Conservation (phyloP, 2,797 vertebrate genomes). For the Pangasius larnaudii region DNA sequence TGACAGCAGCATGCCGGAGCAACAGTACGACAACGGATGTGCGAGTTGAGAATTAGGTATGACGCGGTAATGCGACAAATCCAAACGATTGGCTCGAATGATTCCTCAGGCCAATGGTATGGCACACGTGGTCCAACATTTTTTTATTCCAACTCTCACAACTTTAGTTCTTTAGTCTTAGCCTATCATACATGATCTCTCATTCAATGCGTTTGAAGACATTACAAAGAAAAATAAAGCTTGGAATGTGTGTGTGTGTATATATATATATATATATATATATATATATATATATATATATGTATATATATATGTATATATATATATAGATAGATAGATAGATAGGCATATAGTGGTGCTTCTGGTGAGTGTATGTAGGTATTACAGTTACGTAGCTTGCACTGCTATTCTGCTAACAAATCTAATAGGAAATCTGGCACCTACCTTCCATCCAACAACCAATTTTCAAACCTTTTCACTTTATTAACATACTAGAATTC, state of each 20-base stretch:
- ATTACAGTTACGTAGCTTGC: neutral
- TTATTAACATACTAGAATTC: neutral
- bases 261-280: too few relatives aligned
- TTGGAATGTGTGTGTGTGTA: neutral
- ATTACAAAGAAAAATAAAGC: neutral
- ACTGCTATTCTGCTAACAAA: neutral
- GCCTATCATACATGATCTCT: neutral
- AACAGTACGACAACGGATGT: neutral
- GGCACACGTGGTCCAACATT: neutral
- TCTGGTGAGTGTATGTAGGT: neutral
- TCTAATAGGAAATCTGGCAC: neutral
- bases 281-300: too few relatives aligned
- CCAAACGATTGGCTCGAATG: neutral
- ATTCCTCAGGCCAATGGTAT: neutral
- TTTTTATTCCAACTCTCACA: neutral
- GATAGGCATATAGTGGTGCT: neutral
- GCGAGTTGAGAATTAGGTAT: too few relatives aligned
- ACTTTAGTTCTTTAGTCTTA: neutral
- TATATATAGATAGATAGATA: neutral
- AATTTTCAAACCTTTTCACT: neutral
- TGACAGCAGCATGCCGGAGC: too few relatives aligned
- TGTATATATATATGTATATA: too few relatives aligned
- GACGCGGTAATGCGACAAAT: too few relatives aligned
- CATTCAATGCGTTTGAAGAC: neutral
- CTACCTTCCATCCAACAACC: neutral